Base-by-base conservation (phyloP, 2,888 invertebrate genomes). In the Aphelenchoides bicaudatus region DNA sequence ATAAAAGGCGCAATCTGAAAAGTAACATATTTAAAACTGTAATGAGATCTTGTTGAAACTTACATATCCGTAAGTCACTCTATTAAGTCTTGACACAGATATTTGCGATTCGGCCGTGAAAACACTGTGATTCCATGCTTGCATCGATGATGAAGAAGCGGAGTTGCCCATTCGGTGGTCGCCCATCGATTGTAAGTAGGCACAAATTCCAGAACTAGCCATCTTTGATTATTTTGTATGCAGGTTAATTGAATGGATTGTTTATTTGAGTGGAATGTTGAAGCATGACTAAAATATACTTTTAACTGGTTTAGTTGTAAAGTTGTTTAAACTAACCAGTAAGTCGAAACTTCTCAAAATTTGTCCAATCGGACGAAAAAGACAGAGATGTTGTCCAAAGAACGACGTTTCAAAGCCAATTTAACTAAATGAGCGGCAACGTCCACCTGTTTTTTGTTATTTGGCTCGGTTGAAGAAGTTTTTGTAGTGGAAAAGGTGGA, bases 361-460 rank as follows among this genome's bases (percentile, higher is more conserved):
- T 19, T 6, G 30, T 51, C 52, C 52, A 51, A 51, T 81, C 89
- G 88, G 61, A 92, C 88, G 60, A 94, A 86, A 81, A 94, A 84
- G 58, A 93, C 91, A 39, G 92, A 91, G 60, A 94, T 91, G 82
- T 94, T 94, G 83, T 94, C 94, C 61, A 89, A 86, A 1, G 92
- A 92, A 39, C 92, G 92, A 72, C 90, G 86, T 77, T 89, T 87
- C 81, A 89, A 91, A 13, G 93, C 90, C 81, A 91, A 89, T 68
- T 90, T 83, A 23, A 90, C 88, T 69, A 94, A 84, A 79, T 89
- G 89, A 81, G 90, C 91, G 55, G 93, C 92, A 63, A 91, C 92
- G 29, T 38, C 38, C n/a, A n/a, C n/a, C n/a, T n/a, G n/a, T n/a
- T n/a, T n/a, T n/a, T n/a, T n/a, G n/a, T n/a, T n/a, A n/a, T n/a